Base-by-base conservation (phyloP, 2,113 vertebrate species). In the Apeltes quadracus region DNA sequence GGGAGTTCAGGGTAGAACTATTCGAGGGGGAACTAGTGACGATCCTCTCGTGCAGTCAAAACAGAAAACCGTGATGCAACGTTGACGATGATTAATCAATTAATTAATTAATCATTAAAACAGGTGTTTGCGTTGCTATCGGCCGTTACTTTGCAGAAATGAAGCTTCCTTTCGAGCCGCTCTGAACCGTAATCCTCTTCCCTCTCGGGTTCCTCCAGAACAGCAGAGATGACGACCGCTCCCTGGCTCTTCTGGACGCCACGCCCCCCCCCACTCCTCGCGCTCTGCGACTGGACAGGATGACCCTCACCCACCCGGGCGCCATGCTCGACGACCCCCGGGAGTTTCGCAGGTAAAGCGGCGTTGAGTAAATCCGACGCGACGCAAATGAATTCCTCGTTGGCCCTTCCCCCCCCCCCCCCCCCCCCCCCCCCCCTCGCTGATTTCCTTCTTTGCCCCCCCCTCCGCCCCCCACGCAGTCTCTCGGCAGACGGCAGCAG, bases 231-330 rank as follows among this genome's bases (percentile, higher is more conserved):
- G 96, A 95, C 0, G 95, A 97, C 7, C 93, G 94, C 41, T 90
- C 95, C 4, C 91, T 95, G 25, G 94, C 96, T 13, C 93, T 96
- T 8, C 92, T 96, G 2, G 95, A 97, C 81, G 94, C 95, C 0
- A 93, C 94, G 25, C 95, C 96, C 38, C 95, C 95, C 0, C 92
- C 95, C 14, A 96, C 95, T 3, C 96, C 96, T 27, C 94, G 96
- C 0, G 95, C 95, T 0, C 93, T 96, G 64, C 95, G 95, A 38
- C 81, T 96, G 64, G 96, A 97, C 84, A 91, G 96, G 62, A 96
- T 96, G 94, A 92, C 94, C 6, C 96, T 96, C 79, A 96, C 96
- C 61, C 94, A 96, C 65, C 96, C 95, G 2, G 95, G 95, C 0
- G 93, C 92, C 0, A 87, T 94, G 79, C 86, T 96, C 13, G 96